Base-by-base conservation (phyloP, 1,140 invertebrate species). In the Pogonomyrmex californicus region DNA sequence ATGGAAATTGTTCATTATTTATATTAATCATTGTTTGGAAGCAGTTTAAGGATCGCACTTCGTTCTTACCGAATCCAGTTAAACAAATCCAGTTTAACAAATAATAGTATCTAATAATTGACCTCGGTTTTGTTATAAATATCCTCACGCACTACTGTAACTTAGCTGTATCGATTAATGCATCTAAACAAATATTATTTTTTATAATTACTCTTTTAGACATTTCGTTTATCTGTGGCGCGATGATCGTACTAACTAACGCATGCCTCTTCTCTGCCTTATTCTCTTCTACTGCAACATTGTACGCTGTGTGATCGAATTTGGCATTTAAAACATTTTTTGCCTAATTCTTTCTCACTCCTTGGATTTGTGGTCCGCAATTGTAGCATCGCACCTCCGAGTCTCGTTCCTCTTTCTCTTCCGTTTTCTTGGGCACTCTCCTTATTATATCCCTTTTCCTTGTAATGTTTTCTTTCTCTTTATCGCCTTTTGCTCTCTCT, bases 321-420 rank as follows among this genome's bases (percentile, higher is more conserved):
- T 2, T 75, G 33, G 9, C 68, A 85, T 33, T 14, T 73, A 9
- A 85, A 85, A 6, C 81, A 85, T 30, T 75, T 85, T 49, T 85
- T 71, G 0, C 81, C 56, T 62, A 85, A 14, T 0, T 73, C 56
- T 62, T 83, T 85, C 1, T 38, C 66, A 65, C 2, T 85, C 30
- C n/a, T 23, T 73, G 0, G 60, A 62, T 17, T 17, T 36, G 4
- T 62, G 60, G 23, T 2, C 81, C 81, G 3, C 68, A 85, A 33
- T 85, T 75, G 36, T 63, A 85, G 1, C 81, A 85, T 5, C 49
- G 12, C 1, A 1, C 1, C 0, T 38, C 71, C 0, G 71, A 0
- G 1, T 56, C 6, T 7, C 23, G 4, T 0, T 41, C 17, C 10
- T 75, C 23, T 0, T 56, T 9, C 1, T 1, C 3, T 10, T 4